Conservation (phyloP, 2,797 vertebrate species). For the Halcyon leucocephala region DNA sequence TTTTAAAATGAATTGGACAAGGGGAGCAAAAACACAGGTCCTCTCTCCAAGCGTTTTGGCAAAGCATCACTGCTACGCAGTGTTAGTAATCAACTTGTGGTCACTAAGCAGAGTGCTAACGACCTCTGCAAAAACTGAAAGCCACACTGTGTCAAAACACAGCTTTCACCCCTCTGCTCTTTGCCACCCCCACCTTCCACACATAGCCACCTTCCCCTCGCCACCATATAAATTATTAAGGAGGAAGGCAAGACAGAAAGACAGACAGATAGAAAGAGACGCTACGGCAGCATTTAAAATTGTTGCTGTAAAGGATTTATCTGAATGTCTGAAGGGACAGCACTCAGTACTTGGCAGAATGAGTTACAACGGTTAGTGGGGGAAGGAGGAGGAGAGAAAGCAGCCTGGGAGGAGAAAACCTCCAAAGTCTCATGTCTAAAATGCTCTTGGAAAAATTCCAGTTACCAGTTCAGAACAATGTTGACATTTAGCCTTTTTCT, state of each 20-base stretch:
- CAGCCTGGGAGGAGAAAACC: constrained; percentile 54
- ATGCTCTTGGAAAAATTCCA: constrained; percentile 67
- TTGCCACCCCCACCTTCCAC: background rate
- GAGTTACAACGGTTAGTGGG: constrained; percentile 6
- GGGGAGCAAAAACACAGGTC: constrained; percentile 60
- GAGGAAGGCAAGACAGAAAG: constrained; percentile 10
- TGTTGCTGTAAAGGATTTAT: constrained; percentile 48
- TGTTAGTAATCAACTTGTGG: constrained; percentile 71
- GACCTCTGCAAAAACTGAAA: constrained; percentile 68
- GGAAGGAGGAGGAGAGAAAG: background rate
- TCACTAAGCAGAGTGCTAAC: constrained; percentile 70
- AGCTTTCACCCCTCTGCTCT: constrained; percentile 1
- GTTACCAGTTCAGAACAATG: constrained; percentile 70
- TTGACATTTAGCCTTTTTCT: constrained; percentile 74
- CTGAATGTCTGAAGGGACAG: constrained; percentile 57
- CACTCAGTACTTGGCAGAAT: constrained; percentile 58
- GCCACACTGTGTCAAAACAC: constrained; percentile 31
- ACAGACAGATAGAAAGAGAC: constrained; percentile 46
- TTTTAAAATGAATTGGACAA: constrained; percentile 70
- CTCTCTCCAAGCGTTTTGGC: constrained; percentile 68
- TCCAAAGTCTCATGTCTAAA: constrained; percentile 55
- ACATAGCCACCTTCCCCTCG: background rate
- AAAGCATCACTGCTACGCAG: constrained; percentile 24
- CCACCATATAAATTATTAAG: constrained; percentile 59
- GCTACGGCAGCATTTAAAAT: constrained; percentile 61